Evolutionary conservation across 2,113 vertebrate genomes (phyloP).

Genomic region (Pygoscelis antarcticus): DNA sequence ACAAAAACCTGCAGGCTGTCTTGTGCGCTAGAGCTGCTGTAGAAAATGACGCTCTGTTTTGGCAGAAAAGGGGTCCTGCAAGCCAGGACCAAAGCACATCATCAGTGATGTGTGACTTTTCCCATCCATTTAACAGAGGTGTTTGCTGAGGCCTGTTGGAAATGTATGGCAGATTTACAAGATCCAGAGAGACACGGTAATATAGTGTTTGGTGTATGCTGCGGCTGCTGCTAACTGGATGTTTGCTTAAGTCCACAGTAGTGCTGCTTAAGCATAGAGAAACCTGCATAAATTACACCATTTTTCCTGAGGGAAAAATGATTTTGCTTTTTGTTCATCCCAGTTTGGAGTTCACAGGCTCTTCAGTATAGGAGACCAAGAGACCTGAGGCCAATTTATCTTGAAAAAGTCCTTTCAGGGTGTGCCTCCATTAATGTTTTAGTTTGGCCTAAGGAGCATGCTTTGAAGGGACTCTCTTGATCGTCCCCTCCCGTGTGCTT

Average conservation of each 20-base stretch:
- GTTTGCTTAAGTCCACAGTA: neutral
- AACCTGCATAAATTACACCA: neutral
- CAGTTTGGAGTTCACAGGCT: neutral
- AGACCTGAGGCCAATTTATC: neutral
- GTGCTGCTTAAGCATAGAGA: neutral
- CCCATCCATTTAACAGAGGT: constrained; percentile 8
- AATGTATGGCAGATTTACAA: neutral
- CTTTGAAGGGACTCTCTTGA: neutral
- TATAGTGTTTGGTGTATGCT: neutral
- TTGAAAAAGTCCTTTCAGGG: neutral
- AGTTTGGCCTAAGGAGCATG: rapidly evolving
- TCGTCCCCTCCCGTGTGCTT: neutral
- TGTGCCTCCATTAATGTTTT: neutral
- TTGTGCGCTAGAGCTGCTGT: neutral
- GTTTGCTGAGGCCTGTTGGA: constrained; percentile 17
- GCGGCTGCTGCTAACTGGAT: neutral
- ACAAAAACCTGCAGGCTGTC: constrained; percentile 18
- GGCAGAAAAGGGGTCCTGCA: neutral
- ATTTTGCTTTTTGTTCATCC: neutral
- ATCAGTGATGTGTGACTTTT: neutral
- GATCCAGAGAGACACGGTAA: neutral
- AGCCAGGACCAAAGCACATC: neutral
- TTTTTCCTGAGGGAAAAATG: neutral
- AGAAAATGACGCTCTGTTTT: constrained; percentile 7
- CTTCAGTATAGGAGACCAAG: neutral